Conservation (phyloP, 2,888 invertebrate species). For the Calliopum simillimum region DNA sequence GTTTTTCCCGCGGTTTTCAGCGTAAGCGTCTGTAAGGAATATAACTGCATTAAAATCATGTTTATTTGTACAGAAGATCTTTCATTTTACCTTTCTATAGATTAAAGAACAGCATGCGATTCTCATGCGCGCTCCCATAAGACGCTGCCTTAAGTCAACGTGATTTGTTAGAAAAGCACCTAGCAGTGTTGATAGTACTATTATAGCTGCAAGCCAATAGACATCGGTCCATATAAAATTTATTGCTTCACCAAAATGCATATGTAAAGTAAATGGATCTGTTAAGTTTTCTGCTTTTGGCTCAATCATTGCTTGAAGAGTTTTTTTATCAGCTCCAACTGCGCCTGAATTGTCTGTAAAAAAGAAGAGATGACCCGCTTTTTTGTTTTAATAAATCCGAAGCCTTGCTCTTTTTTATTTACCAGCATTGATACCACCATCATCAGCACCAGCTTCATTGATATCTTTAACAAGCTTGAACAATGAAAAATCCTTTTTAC, state of each 20-base stretch:
- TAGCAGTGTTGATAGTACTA: slow-evolving; percentile 61
- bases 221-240: slow-evolving; percentile 60
- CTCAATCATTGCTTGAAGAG: not conserved
- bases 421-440: too few species aligned
- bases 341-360: not conserved
- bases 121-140: slow-evolving; percentile 74
- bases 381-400: too few species aligned
- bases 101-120: slow-evolving; percentile 76
- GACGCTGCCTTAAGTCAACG: slow-evolving; percentile 59
- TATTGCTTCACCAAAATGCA: slow-evolving; percentile 42
- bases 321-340: not conserved
- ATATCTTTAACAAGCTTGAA: slow-evolving; percentile 37
- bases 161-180: slow-evolving; percentile 67
- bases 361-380: too few species aligned
- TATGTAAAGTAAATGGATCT: not conserved
- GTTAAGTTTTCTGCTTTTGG: not conserved
- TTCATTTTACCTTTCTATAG: slow-evolving; percentile 73
- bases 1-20: slow-evolving; percentile 78
- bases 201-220: slow-evolving; percentile 59
- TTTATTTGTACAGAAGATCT: not conserved
- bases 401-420: too few species aligned
- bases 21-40: slow-evolving; percentile 75
- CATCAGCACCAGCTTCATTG: slow-evolving; percentile 38
- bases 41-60: too few species aligned
- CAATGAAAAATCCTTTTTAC: slow-evolving; percentile 38